Evolutionary conservation across 2,888 invertebrate species (phyloP).

Genomic region (Thereva nobilitata): DNA sequence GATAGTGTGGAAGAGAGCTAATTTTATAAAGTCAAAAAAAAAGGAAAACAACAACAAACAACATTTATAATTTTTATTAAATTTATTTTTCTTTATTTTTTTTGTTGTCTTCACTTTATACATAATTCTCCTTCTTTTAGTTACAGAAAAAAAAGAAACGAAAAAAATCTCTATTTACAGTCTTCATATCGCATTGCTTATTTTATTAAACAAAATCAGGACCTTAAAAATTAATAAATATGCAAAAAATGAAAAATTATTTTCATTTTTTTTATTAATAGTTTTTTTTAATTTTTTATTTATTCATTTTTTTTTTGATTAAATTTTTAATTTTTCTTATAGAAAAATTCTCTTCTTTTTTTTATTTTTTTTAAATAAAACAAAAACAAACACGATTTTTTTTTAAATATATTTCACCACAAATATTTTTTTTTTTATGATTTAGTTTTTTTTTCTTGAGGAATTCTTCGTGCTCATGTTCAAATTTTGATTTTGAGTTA

Average conservation of each 20-base stretch:
- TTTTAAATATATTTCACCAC: conserved; percentile 24
- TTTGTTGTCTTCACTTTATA: conserved; percentile 15
- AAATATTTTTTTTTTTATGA: conserved; percentile 21
- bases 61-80: too few species aligned
- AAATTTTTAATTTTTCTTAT: background rate
- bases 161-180: conserved; percentile 23
- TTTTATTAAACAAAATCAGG: conserved; percentile 13
- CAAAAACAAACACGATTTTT: conserved; percentile 9
- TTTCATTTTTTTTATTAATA: background rate
- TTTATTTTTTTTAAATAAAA: background rate
- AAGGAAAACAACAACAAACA: too few species aligned
- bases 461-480: conserved; percentile 32
- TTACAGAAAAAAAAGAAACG: conserved; percentile 22
- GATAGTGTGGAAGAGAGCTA: too few species aligned
- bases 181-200: conserved; percentile 25
- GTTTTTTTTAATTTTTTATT: background rate
- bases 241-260: too few species aligned
- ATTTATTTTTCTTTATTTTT: background rate
- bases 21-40: too few species aligned
- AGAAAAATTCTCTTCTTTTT: background rate
- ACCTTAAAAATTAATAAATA: conserved; percentile 3
- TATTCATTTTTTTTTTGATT: background rate
- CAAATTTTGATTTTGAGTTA: conserved; percentile 26
- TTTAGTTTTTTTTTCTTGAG: conserved; percentile 25
- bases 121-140: conserved; percentile 22